Evolutionary conservation across 2,888 invertebrate species (phyloP).

Genomic region (Druceiella hillmani): DNA sequence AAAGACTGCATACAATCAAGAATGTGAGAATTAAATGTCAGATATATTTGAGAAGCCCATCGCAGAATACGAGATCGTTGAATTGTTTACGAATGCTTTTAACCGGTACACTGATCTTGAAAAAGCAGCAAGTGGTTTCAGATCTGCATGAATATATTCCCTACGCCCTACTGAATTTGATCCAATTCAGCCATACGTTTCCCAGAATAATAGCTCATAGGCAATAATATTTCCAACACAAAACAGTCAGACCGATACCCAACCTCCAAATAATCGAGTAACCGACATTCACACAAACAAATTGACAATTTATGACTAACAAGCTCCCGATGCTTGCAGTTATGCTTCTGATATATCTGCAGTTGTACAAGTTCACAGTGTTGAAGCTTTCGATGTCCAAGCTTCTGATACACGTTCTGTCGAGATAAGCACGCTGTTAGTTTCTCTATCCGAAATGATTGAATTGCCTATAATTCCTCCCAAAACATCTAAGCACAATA

Average conservation of each 20-base stretch:
- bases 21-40: constrained; percentile 26
- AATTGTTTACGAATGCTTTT: constrained; percentile 24
- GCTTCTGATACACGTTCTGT: constrained; percentile 15
- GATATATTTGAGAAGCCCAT: constrained; percentile 20
- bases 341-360: constrained; percentile 3
- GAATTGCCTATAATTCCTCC: constrained; percentile 16
- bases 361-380: constrained; percentile 11
- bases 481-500: constrained; percentile 14
- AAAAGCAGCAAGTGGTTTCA: constrained; percentile 23
- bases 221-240: constrained; percentile 8
- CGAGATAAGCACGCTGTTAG: constrained; percentile 14
- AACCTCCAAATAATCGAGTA: constrained; percentile 10
- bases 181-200: constrained; percentile 10
- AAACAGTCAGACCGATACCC: constrained; percentile 9
- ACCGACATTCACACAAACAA: constrained; percentile 7
- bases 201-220: constrained; percentile 4
- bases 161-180: constrained; percentile 11
- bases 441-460: constrained; percentile 16
- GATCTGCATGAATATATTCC: constrained; percentile 18
- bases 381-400: constrained; percentile 11
- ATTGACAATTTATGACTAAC: too few species aligned
- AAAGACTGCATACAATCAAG: constrained; percentile 26
- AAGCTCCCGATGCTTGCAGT: too few species aligned
- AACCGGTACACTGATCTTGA: constrained; percentile 22
- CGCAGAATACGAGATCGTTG: constrained; percentile 24